phyloP scores from a whole-genome alignment of 2,888 invertebrate genomes.

The Allolobophora icterica region DNA sequence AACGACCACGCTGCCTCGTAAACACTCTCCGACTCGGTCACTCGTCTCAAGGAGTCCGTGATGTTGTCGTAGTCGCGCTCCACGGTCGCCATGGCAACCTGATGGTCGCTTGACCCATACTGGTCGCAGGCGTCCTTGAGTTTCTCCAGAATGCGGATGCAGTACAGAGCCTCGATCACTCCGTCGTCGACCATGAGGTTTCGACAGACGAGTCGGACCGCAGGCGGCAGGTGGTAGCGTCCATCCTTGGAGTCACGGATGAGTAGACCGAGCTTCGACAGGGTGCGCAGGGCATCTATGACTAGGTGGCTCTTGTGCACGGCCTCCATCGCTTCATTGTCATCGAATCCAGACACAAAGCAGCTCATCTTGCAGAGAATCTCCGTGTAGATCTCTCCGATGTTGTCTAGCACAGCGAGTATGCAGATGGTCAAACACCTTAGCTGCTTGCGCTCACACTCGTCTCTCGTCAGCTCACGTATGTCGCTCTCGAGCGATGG shows the following conservation, averaged over 20 bases:
- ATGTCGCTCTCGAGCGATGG: slow-evolving; percentile 13
- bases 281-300: background rate
- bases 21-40: slow-evolving; percentile 38
- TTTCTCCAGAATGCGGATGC: slow-evolving; percentile 14
- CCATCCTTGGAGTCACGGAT: background rate
- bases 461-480: slow-evolving; percentile 15
- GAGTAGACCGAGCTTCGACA: background rate
- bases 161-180: background rate
- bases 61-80: slow-evolving; percentile 40
- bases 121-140: slow-evolving; percentile 34
- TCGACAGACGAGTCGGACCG: slow-evolving; percentile 26
- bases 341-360: slow-evolving; percentile 25
- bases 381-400: slow-evolving; percentile 20
- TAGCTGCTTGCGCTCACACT: slow-evolving; percentile 25
- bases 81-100: slow-evolving; percentile 30
- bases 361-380: background rate
- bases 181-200: background rate
- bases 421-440: slow-evolving; percentile 18
- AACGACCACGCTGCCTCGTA: slow-evolving; percentile 32
- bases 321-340: background rate
- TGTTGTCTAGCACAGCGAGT: slow-evolving; percentile 20
- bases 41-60: slow-evolving; percentile 34
- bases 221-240: slow-evolving; percentile 32
- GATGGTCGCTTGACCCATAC: slow-evolving; percentile 37
- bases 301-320: background rate